A percentile compares a stretch with the other conserved stretches of the same genome.
Evolutionary conservation across 2,113 vertebrate genomes (phyloP).

Genomic region (Campylomormyrus numenius): DNA sequence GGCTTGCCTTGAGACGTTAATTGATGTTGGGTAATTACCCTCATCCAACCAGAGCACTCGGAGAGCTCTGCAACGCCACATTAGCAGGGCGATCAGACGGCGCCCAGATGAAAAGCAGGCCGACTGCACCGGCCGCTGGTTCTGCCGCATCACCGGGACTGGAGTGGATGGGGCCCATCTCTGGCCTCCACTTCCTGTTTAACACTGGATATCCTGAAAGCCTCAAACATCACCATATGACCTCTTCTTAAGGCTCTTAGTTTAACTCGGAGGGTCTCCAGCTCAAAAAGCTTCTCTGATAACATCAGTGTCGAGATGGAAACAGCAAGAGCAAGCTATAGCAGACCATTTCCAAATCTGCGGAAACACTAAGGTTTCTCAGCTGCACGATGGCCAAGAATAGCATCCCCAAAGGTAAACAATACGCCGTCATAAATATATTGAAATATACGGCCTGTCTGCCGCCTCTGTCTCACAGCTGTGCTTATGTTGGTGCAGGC

Average conservation of each 20-base stretch:
- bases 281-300: not conserved
- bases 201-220: constrained; percentile 3
- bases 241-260: constrained; percentile 1
- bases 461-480: not conserved
- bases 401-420: not conserved
- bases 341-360: not conserved
- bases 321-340: not conserved
- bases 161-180: not conserved
- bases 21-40: constrained; percentile 41
- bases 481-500: not conserved
- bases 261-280: not conserved
- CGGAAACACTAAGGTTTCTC: not conserved
- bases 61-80: not conserved
- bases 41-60: constrained; percentile 30
- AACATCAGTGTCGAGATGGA: constrained; percentile 2
- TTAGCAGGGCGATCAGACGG: not conserved
- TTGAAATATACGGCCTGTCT: not conserved
- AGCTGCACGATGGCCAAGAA: not conserved
- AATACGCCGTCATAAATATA: not conserved
- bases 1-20: constrained; percentile 32
- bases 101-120: constrained; percentile 5
- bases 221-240: not conserved
- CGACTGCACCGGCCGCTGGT: not conserved
- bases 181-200: not conserved
- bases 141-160: not conserved